Evolutionary conservation across 2,888 invertebrate species (phyloP), one percentile per base, ranked within the genome.

Genomic region (Hydriomena furcata): DNA sequence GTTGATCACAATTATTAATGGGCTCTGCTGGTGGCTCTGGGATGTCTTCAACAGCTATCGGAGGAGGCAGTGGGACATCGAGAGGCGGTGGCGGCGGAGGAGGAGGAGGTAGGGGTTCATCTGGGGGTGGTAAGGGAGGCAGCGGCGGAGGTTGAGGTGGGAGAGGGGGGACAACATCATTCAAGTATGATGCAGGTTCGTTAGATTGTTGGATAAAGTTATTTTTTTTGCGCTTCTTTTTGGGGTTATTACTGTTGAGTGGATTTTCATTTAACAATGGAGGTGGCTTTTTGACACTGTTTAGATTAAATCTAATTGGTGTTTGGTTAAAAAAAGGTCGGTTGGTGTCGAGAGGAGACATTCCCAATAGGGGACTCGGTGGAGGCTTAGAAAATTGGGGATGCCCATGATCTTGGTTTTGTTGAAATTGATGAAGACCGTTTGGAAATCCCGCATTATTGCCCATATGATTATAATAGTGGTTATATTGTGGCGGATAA

Each of bases 221-320:
- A 68, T 63, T 66, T 61, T 94, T 93, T 82, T 95, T 95, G 42
- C 95, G 93, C 74, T 95, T 95, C 84, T 95, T 95, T 87, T 95
- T 95, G 0, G 92, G 91, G 7, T 91, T 91, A 48, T 91, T 92
- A 64, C 70, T 82, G 58, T 81, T 88, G 11, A 90, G 79, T 32
- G 88, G 90, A 66, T 87, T 90, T 67, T 85, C 89, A 61, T 77
- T 84, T 13, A 74, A 76, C 55, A 84, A 63, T n/a, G 85, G 86
- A 51, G 83, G 66, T 51, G 84, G 75, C 66, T 88, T 89, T 55
- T 81, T 77, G 52, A 77, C 71, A 50, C 75, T 82, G 59, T 87
- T 88, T 2, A 91, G 71, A 73, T 91, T 90, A 66, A 91, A 91
- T 58, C 90, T 78, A 54, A 91, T 90, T 4, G 91, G 91, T 13